These are phyloP conservation scores for Caenorhabditis sulstoni DNA, from an alignment of 2,888 invertebrate genomes.

Conservation along the genomic window DNA sequence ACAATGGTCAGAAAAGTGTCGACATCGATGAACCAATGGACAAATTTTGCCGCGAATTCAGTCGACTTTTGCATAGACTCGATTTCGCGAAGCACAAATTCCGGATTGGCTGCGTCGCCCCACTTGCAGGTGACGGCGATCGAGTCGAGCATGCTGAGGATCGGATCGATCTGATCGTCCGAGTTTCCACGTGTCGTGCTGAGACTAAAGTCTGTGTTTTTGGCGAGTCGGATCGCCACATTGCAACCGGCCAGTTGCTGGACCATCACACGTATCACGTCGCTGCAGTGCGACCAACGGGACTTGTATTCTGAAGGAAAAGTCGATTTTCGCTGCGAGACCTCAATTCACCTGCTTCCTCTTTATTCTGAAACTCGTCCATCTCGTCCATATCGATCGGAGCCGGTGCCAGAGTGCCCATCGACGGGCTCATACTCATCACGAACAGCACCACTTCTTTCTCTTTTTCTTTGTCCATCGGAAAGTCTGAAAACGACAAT, in stretches of 20 bases:
- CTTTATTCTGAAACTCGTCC: constrained; percentile 6
- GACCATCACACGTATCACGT: constrained; percentile 14
- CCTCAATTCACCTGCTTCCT: not conserved
- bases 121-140: not conserved
- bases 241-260: constrained; percentile 8
- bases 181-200: constrained; percentile 21
- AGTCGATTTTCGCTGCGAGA: not conserved
- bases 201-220: constrained; percentile 14
- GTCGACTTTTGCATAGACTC: not conserved
- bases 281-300: constrained; percentile 21
- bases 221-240: constrained; percentile 15
- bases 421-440: constrained; percentile 33
- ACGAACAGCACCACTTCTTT: constrained; percentile 23
- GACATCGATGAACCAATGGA: constrained; percentile 38
- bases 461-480: not conserved
- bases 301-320: constrained; percentile 17
- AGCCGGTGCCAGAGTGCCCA: constrained; percentile 21
- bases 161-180: not conserved
- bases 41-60: not conserved
- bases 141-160: not conserved
- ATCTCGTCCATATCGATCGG: constrained; percentile 31
- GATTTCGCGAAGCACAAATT: constrained; percentile 30
- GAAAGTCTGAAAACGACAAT: not conserved
- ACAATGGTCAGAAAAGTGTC: constrained; percentile 33
- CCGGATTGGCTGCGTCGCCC: constrained; percentile 9